Base-by-base conservation (phyloP, 1,140 invertebrate genomes). In the Drosophila punjabiensis region DNA sequence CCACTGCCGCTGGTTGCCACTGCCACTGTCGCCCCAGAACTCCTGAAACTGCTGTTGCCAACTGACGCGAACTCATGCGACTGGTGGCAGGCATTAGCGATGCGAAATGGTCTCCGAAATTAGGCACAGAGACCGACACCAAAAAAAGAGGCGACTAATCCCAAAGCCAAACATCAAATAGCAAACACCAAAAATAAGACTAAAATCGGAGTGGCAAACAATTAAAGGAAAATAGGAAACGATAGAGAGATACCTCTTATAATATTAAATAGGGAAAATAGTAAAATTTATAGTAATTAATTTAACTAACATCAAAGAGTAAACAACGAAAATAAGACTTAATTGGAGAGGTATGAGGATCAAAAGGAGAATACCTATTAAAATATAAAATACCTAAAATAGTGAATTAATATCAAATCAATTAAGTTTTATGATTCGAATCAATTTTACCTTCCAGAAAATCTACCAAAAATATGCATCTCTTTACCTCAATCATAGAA, bases 61-160 rank as follows among this genome's bases (percentile, higher is more conserved):
- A 61, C 73, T 70, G 82, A 78, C 68, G 82, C 79, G 69, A 47
- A 81, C 79, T 67, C 75, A 64, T 81, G 68, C 58, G 53, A 65
- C 53, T 55, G 50, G 59, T 47, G 62, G 55, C 65, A 28, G 53
- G 71, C 81, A 83, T 76, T 67, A 79, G 70, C 70, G 71, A 67
- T 76, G 65, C 61, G 52, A 76, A 83, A 83, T 83, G 78, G 55
- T 74, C 70, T 62, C 71, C 71, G 52, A 75, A 68, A 75, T 75
- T 75, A 75, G 71, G 69, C 71, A 74, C 68, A 74, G 37, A 39
- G 37, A 39, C 41, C 69, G 69, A 52, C 69, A 74, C 71, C 69
- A 41, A 75, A 75, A 66, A 68, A 50, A 67, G 35, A 67, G 35
- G 56, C 71, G 55, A 33, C 37, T 75, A 75, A 75, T 75, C 71